These are phyloP conservation scores for Neolamprologus modestus DNA, from an alignment of 2,113 vertebrate species.

Conservation along the genomic window DNA sequence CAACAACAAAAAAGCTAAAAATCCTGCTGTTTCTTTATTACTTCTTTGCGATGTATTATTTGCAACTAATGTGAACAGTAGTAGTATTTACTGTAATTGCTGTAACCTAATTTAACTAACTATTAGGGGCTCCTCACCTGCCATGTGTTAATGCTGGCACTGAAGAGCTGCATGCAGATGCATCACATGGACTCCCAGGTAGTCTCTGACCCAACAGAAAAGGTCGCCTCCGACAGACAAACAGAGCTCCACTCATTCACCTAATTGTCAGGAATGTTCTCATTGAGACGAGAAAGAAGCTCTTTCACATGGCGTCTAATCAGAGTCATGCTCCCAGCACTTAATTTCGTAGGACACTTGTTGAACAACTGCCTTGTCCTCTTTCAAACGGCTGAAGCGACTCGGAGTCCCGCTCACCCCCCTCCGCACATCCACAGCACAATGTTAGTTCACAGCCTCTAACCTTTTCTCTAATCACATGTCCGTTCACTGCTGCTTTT, in stretches of 20 bases:
- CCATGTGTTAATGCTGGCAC: background rate
- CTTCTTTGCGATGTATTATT: background rate
- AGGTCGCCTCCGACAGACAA: conserved; percentile 46
- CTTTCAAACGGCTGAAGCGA: conserved; percentile 27
- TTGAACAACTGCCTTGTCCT: conserved; percentile 67
- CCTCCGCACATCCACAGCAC: conserved; percentile 1
- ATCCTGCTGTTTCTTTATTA: background rate
- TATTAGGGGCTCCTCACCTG: conserved; percentile 2
- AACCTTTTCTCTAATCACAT: background rate
- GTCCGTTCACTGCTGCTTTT: background rate
- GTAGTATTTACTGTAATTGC: background rate
- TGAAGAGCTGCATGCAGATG: background rate
- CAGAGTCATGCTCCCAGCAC: conserved; percentile 66
- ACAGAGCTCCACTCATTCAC: conserved; percentile 64
- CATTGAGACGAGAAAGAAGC: conserved; percentile 62
- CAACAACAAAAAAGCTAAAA: background rate
- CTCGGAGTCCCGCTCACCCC: conserved; percentile 6
- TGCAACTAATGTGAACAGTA: background rate
- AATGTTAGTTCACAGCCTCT: conserved; percentile 32
- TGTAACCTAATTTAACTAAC: background rate
- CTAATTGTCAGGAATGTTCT: conserved; percentile 71
- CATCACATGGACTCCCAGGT: conserved; percentile 52
- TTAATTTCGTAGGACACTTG: conserved; percentile 65
- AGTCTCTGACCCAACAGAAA: conserved; percentile 45
- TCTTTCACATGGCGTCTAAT: conserved; percentile 72